phyloP scores from a whole-genome alignment of 2,113 vertebrate genomes.

The Tenebrosternarchus preto region DNA sequence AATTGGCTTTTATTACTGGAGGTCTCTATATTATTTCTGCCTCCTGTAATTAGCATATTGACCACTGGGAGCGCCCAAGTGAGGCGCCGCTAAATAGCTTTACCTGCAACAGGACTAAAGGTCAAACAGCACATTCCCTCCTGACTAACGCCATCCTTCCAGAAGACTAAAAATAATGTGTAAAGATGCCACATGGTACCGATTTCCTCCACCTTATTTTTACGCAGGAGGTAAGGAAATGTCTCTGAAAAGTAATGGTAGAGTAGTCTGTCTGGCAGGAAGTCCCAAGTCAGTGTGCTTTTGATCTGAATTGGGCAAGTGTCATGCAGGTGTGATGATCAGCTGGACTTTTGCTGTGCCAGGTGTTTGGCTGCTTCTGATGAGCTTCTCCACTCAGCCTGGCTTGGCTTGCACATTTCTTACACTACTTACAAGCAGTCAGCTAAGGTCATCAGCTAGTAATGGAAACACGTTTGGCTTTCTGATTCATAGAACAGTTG shows the following conservation, averaged over 20 bases:
- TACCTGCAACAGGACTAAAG: constrained; percentile 46
- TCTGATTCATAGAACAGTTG: neutral
- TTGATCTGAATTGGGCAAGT: constrained; percentile 4
- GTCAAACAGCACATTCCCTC: constrained; percentile 38
- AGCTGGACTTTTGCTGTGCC: neutral
- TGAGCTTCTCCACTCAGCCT: neutral
- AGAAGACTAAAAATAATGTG: neutral
- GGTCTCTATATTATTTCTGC: constrained; percentile 45
- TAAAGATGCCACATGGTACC: neutral
- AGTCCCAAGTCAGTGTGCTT: neutral
- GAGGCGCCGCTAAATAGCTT: constrained; percentile 48
- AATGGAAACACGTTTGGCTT: constrained; percentile 1
- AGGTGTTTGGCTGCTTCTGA: neutral
- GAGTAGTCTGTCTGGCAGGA: neutral
- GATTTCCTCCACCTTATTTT: neutral
- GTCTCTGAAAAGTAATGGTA: no score
- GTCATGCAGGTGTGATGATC: neutral
- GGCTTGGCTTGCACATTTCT: constrained; percentile 10
- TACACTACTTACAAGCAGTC: constrained; percentile 1
- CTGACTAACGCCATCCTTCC: neutral
- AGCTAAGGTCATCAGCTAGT: neutral
- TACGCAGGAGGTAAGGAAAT: neutral
- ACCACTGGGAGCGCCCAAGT: constrained; percentile 52
- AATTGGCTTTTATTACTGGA: constrained; percentile 52
- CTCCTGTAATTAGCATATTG: constrained; percentile 48